Evolutionary conservation across 2,888 invertebrate genomes (phyloP), one percentile per base, ranked within the genome.

Genomic region (Andrena flavipes): DNA sequence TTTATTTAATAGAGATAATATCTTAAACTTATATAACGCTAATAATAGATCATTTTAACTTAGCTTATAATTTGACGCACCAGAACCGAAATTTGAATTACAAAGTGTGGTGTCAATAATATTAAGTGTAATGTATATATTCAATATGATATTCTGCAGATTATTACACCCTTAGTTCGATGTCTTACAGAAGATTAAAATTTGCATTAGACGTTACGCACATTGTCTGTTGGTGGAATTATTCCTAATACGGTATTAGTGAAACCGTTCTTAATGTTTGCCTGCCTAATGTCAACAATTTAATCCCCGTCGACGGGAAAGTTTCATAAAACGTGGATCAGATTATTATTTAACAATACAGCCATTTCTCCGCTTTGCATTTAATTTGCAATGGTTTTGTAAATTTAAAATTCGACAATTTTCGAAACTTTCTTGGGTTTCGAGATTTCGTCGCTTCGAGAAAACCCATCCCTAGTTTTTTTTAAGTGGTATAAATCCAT

Each of bases 191-290:
- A n/a, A 33, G 65, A 68, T 64, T 64, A 69, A 35, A 35, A 69
- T 79, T 63, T 56, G 54, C 56, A 76, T 76, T 26, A 1, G 20
- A 33, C 26, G n/a, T 69, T 54, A 79, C 42, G 71, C 10, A 65
- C 16, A 7, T 5, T 20, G 13, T 35, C 69, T 59, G 13, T 63
- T 59, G 10, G 26, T 30, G 33, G 60, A 59, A 80, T 71, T 71
- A 65, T 80, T 80, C 80, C 62, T 33, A 48, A 54, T 29, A 16
- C n/a, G 30, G 20, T 2, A 30, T 29, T 74, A 26, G 26, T 35
- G 20, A 62, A 56, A 42, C 13, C 4, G 5, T 49, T 59, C 29
- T 62, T 35, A 69, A 26, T n/a, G 16, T 26, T 65, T 48, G 33
- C 4, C 8, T 13, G 5, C 35, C 8, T 8, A 20, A 8, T 20